These are phyloP conservation scores for Electrophaes corylata DNA, from an alignment of 2,888 invertebrate species.

Conservation along the genomic window DNA sequence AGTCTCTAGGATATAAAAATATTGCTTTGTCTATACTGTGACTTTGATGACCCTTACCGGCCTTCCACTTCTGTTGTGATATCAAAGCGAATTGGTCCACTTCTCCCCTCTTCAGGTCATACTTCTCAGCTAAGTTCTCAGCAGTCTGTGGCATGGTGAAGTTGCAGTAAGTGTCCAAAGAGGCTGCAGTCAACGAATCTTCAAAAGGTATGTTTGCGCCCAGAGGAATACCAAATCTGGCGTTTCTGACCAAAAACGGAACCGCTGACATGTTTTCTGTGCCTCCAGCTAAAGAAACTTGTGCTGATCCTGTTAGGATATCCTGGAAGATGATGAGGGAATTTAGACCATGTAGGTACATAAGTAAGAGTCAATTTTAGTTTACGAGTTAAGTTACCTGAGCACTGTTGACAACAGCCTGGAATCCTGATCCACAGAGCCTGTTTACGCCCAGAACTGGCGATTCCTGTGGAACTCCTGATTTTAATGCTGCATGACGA, in stretches of 20 bases:
- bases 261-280: constrained; percentile 97
- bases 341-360: not conserved
- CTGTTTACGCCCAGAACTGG: constrained; percentile 96
- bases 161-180: constrained; percentile 94
- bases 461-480: constrained; percentile 92
- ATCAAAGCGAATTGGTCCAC: constrained; percentile 93
- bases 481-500: constrained; percentile 92
- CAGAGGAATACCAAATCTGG: constrained; percentile 93
- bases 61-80: constrained; percentile 95
- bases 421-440: constrained; percentile 98
- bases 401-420: constrained; percentile 94
- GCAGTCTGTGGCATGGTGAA: constrained; percentile 98
- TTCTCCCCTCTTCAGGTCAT: constrained; percentile 89
- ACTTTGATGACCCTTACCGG: constrained; percentile 78
- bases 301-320: constrained; percentile 92
- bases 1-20: too few relatives aligned
- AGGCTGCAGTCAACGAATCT: constrained; percentile 88
- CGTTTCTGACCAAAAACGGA: constrained; percentile 92
- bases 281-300: constrained; percentile 95
- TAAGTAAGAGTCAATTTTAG: not conserved
- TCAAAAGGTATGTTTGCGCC: constrained; percentile 91
- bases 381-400: constrained; percentile 83
- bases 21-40: too few relatives aligned
- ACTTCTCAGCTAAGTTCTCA: constrained; percentile 94
- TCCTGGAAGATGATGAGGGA: constrained; percentile 82